Conservation (phyloP, 2,888 invertebrate genomes). For the Cataglyphis rosenhaueri region DNA sequence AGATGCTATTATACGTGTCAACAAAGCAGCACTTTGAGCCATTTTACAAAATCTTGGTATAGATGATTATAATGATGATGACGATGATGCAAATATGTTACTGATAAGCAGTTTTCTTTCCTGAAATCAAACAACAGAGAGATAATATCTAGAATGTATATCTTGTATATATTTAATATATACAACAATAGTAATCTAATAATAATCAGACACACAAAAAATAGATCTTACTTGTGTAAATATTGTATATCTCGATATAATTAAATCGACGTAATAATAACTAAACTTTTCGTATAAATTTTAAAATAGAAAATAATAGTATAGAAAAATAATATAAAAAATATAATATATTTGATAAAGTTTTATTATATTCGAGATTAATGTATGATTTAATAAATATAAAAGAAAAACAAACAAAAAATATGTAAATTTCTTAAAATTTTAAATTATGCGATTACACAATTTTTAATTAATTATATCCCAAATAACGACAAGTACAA, state of each 20-base stretch:
- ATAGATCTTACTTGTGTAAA: neutral
- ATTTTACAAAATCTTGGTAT: slow-evolving; percentile 82
- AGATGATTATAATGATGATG: neutral
- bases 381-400: neutral
- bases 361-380: neutral
- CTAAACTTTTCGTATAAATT: neutral
- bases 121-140: neutral
- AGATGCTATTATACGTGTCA: slow-evolving; percentile 91
- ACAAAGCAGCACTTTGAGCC: slow-evolving; percentile 89
- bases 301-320: neutral
- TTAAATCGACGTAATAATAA: neutral
- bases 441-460: neutral
- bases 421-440: neutral
- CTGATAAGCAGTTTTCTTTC: neutral
- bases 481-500: neutral
- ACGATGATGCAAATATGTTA: neutral
- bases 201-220: neutral
- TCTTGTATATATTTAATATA: neutral
- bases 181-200: neutral
- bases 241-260: neutral
- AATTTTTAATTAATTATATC: slow-evolving; percentile 6
- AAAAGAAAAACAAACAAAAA: neutral
- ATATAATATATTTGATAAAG: neutral
- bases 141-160: slow-evolving; percentile 7
- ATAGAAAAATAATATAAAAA: no score